Percentiles rank a stretch among this genome's conserved stretches.
Conservation (phyloP, 2,888 invertebrate genomes). For the Sepiola atlantica region DNA sequence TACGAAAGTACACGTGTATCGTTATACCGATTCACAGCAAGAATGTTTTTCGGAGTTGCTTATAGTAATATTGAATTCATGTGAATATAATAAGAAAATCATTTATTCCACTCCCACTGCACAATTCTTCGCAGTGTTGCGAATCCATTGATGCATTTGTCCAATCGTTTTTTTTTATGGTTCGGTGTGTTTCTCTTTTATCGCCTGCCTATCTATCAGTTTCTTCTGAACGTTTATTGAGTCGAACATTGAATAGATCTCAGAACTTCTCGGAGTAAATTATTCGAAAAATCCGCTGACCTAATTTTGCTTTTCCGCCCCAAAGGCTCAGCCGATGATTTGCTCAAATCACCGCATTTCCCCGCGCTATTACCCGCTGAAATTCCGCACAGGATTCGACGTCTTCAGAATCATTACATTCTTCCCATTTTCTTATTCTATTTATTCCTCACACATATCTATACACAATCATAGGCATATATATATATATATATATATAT, state of each 20-base stretch:
- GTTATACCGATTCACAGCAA: too few species aligned
- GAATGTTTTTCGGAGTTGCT: neutral
- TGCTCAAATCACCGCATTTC: neutral
- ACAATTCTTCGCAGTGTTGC: neutral
- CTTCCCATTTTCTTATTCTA: neutral
- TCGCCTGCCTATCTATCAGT: neutral
- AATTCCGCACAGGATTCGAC: neutral
- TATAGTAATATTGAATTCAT: neutral
- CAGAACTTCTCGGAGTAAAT: neutral
- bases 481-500: too few species aligned
- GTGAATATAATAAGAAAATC: neutral
- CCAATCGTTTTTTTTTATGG: too few species aligned
- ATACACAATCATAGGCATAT: too few species aligned
- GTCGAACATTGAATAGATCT: neutral
- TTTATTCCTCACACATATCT: too few species aligned
- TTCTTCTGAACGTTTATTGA: neutral
- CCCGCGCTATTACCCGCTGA: neutral
- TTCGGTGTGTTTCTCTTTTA: neutral
- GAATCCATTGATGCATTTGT: neutral
- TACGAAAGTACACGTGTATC: too few species aligned
- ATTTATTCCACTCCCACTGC: neutral
- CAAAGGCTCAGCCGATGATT: neutral
- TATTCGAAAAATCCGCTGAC: neutral
- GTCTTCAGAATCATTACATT: neutral
- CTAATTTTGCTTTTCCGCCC: neutral